Conservation (phyloP, 2,888 invertebrate species). For the Latheticus oryzae region DNA sequence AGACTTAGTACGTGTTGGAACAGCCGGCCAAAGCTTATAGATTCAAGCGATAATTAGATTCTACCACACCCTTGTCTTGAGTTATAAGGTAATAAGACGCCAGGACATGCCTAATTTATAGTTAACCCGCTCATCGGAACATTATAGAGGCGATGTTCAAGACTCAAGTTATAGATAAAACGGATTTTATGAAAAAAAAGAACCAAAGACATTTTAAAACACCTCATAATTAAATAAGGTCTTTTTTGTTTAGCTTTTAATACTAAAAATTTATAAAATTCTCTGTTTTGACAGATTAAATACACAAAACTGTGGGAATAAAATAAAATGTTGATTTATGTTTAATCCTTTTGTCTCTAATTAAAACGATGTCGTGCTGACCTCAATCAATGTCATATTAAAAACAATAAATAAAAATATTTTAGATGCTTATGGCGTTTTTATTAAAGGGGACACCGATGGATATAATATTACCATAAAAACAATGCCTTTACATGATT, state of each 20-base stretch:
- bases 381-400: constrained; percentile 60
- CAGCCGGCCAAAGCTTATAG: constrained; percentile 58
- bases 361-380: constrained; percentile 56
- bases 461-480: constrained; percentile 58
- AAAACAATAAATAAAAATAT: constrained; percentile 57
- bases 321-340: constrained; percentile 54
- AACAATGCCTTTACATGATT: constrained; percentile 57
- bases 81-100: constrained; percentile 66
- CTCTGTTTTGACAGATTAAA: constrained; percentile 40
- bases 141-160: constrained; percentile 49
- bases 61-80: constrained; percentile 66
- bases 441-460: constrained; percentile 48
- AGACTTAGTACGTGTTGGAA: constrained; percentile 44
- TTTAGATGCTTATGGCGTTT: constrained; percentile 52
- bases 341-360: constrained; percentile 51
- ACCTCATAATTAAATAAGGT: constrained; percentile 57
- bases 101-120: constrained; percentile 64
- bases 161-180: constrained; percentile 51
- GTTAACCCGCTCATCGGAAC: constrained; percentile 60
- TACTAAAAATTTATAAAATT: constrained; percentile 52
- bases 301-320: constrained; percentile 51
- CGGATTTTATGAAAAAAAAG: constrained; percentile 53
- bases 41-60: constrained; percentile 65
- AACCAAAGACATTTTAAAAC: constrained; percentile 46
- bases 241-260: constrained; percentile 47